These are phyloP conservation scores for Tyto alba DNA, from an alignment of 2,113 vertebrate genomes.

Conservation along the genomic window DNA sequence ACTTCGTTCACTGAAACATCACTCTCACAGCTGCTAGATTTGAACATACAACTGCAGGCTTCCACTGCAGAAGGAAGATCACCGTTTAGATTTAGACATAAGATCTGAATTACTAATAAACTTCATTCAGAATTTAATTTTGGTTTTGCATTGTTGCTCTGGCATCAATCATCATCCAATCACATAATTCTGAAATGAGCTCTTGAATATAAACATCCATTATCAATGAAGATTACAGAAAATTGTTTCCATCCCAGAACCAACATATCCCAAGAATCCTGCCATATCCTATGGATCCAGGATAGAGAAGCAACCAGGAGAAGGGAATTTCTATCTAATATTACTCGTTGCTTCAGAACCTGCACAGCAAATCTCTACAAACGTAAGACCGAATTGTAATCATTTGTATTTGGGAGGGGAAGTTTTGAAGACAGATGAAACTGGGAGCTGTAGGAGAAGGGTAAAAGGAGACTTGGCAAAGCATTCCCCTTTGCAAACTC, in stretches of 20 bases:
- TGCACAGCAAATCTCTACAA: not conserved
- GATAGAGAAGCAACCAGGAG: not conserved
- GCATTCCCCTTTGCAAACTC: not conserved
- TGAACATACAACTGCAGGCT: not conserved
- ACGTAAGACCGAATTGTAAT: not conserved
- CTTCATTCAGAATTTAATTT: not conserved
- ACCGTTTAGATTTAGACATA: not conserved
- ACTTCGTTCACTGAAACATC: not conserved
- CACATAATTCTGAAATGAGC: not conserved
- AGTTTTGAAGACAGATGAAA: not conserved
- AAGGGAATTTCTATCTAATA: not conserved
- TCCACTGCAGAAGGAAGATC: not conserved
- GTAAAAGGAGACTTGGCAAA: not conserved
- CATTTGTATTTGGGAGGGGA: not conserved
- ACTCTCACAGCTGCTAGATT: not conserved
- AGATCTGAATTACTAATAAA: not conserved
- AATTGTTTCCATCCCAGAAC: not conserved
- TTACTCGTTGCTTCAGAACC: not conserved
- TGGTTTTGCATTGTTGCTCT: not conserved
- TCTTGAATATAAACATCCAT: not conserved
- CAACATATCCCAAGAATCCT: not conserved
- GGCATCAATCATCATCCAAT: not conserved
- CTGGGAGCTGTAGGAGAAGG: not conserved
- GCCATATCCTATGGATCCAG: not conserved
- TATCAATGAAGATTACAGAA: not conserved